These are phyloP conservation scores for Irena cyanogastra DNA, from an alignment of 2,113 vertebrate species.

Conservation along the genomic window DNA sequence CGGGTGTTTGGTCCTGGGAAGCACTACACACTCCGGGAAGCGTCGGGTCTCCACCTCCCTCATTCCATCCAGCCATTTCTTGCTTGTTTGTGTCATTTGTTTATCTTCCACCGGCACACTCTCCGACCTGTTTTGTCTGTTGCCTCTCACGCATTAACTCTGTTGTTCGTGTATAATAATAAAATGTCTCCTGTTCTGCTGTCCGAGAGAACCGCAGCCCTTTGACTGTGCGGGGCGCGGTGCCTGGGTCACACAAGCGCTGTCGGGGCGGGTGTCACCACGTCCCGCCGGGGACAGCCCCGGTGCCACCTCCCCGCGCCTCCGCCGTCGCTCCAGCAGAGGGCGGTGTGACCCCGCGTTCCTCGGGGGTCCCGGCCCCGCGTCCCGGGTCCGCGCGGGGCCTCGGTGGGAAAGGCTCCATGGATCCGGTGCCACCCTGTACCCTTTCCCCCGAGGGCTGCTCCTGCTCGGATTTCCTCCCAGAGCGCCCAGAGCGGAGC, in stretches of 20 bases:
- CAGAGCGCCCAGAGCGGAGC: background rate
- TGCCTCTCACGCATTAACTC: accelerated
- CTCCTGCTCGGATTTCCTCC: background rate
- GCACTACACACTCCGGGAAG: accelerated
- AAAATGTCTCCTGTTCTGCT: background rate
- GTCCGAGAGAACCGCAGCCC: background rate
- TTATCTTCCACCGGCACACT: background rate
- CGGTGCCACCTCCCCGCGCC: background rate
- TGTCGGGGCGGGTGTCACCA: background rate
- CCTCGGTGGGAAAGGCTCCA: background rate
- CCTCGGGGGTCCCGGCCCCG: background rate
- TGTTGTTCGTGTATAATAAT: background rate
- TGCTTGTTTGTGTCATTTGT: background rate
- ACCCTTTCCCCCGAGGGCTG: too few species aligned
- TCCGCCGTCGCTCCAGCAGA: background rate
- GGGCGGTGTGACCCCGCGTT: background rate
- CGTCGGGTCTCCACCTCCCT: accelerated
- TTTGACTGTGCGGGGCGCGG: background rate
- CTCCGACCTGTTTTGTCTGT: accelerated
- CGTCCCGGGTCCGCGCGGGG: background rate
- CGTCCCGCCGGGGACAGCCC: background rate
- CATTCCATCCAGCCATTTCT: background rate
- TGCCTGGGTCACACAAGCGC: background rate
- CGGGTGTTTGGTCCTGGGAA: background rate
- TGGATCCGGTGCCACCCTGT: background rate